Base-by-base conservation (phyloP, 2,113 vertebrate genomes). In the Aramus guarauna region DNA sequence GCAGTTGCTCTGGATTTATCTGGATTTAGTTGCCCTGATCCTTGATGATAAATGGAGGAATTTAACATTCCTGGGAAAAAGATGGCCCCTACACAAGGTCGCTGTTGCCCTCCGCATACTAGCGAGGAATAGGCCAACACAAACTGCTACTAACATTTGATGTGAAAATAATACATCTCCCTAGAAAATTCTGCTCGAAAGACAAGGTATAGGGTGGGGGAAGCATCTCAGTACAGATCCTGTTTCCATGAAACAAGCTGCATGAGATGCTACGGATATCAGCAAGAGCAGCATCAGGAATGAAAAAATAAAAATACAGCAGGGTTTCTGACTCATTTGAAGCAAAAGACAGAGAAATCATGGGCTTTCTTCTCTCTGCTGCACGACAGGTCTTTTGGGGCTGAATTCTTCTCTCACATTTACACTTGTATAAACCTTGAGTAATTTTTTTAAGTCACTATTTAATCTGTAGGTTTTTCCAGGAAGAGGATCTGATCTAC, bases 81-180 rank as follows among this genome's bases (percentile, higher is more conserved):
- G 27, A 8, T 0, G 43, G 26, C 11, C 6, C 22, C 45, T 37
- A 2, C 41, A 9, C 68, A 11, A n/a, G 32, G n/a, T 30, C 4
- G 4, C 29, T 15, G 60, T 4, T 45, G 75, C 69, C 17, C n/a
- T 72, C 67, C 3, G 3, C 27, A 1, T 18, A 5, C 29, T 1
- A 2, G 9, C 1, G 74, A 76, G 75, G 69, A 12, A 43, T 5
- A 18, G 4, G 41, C 48, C 47, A 18, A 3, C 39, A 14, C 72
- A 15, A 71, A 66, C 85, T 1, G 5, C 48, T 21, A 5, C 91
- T 52, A 15, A 3, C 1, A 0, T 36, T 34, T 8, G 1, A 13
- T 8, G 34, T 3, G 19, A 60, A 94, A 69, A 56, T 0, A 24
- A 41, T 29, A 1, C 12, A 11, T 12, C 8, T 41, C 20, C 37